Evolutionary conservation across 2,113 vertebrate species (phyloP), one percentile per base, ranked within the genome.

Genomic region (Columba livia): DNA sequence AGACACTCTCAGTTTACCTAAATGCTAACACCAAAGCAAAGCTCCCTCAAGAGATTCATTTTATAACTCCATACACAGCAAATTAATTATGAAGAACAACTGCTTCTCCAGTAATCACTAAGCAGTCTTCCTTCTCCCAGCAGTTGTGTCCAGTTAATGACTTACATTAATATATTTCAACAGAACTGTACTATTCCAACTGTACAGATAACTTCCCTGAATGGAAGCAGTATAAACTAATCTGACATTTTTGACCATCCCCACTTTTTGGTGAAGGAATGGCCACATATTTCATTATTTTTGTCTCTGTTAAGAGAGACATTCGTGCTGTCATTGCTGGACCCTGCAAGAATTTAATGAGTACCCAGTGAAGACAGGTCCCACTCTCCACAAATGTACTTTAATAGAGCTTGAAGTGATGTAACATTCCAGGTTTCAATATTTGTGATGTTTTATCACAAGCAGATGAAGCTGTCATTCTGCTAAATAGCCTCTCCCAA

Each of bases 311-410:
- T 66, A 61, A 84, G 65, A 56, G 17, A 8, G 34, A 10, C 8
- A 34, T 32, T 53, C 21, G 31, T 56, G 67, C 26, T 72, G 15
- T 8, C 23, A 80, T 54, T 44, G 26, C 21, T 57, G 32, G 23
- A 83, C 16, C 1, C 16, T 3, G 15, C 18, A 89, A 70, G 25
- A 75, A 26, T 38, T 83, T 64, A 5, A 12, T 1, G 2, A 75
- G 38, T n/a, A 64, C 12, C 5, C 23, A 79, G 16, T 2, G 11
- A 82, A 71, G 15, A 50, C 0, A n/a, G 19, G 12, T 73, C 10
- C 13, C 20, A 21, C 7, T 79, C 23, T 64, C 48, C 2, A 0
- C 14, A 77, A 24, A 10, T 1, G 1, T 21, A 50, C 5, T 47
- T 62, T 44, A 48, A 18, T 0, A 58, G 24, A 79, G 8, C 19